Conservation (phyloP, 2,113 vertebrate genomes). For the Grantiella picta region DNA sequence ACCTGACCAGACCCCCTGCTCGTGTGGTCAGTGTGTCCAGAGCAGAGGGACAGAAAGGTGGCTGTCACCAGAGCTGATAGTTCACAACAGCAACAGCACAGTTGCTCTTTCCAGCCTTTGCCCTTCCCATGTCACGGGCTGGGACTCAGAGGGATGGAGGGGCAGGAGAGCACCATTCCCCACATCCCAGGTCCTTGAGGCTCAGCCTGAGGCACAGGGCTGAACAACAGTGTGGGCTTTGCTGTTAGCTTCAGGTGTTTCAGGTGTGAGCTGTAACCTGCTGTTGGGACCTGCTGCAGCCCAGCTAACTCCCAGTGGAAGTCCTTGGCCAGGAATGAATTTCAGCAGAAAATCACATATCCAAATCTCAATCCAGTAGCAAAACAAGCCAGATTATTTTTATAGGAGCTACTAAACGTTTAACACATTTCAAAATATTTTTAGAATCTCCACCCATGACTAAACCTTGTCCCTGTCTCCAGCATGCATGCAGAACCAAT, state of each 20-base stretch:
- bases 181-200: background rate
- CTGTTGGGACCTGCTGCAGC: background rate
- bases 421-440: conserved; percentile 38
- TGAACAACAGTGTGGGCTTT: background rate
- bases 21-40: background rate
- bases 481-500: background rate
- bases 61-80: background rate
- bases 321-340: background rate
- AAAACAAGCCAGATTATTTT: conserved; percentile 28
- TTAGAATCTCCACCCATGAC: background rate
- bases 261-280: background rate
- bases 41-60: background rate
- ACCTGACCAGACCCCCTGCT: background rate
- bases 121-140: background rate
- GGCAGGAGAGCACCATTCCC: background rate
- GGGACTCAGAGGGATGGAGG: background rate
- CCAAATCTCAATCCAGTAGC: background rate
- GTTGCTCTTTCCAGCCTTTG: background rate
- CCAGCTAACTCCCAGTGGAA: background rate
- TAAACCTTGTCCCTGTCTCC: conserved; percentile 26
- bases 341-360: conserved; percentile 3
- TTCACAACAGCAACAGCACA: background rate
- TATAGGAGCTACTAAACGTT: background rate
- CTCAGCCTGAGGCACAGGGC: background rate
- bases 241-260: background rate